A percentile compares a stretch with the other conserved stretches of the same genome.
Conservation (phyloP, 1,140 invertebrate genomes). For the Adelges cooleyi region DNA sequence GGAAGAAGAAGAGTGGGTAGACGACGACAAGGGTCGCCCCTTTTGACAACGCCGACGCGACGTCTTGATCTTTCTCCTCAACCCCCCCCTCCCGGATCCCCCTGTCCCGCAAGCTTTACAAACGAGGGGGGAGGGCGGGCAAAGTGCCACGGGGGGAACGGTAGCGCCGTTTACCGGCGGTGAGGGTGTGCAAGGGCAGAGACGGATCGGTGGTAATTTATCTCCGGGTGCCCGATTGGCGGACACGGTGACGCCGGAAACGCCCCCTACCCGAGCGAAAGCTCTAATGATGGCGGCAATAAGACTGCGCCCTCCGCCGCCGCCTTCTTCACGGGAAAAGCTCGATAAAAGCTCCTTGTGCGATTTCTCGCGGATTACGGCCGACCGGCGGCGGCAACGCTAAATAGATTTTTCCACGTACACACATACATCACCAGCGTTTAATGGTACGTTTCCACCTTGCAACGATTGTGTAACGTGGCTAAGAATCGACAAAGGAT, state of each 20-base stretch:
- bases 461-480: too few species aligned
- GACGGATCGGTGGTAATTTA: not conserved
- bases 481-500: too few species aligned
- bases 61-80: not conserved
- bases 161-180: not conserved
- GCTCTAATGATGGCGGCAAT: conserved; percentile 29
- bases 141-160: not conserved
- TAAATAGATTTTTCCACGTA: conserved; percentile 12
- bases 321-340: conserved; percentile 10
- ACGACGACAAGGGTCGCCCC: not conserved
- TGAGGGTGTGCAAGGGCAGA: not conserved
- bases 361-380: conserved; percentile 8
- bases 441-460: too few species aligned
- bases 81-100: not conserved
- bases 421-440: too few species aligned
- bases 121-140: not conserved
- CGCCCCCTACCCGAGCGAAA: conserved; percentile 23
- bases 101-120: not conserved
- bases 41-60: not conserved
- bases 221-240: conserved; percentile 25
- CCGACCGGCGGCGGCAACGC: not conserved
- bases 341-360: conserved; percentile 26
- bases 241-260: conserved; percentile 24
- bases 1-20: not conserved
- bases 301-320: not conserved